A percentile compares a stretch with the other conserved stretches of the same genome.
Evolutionary conservation across 2,113 vertebrate genomes (phyloP).

Genomic region (Cyprinodon tularosa): DNA sequence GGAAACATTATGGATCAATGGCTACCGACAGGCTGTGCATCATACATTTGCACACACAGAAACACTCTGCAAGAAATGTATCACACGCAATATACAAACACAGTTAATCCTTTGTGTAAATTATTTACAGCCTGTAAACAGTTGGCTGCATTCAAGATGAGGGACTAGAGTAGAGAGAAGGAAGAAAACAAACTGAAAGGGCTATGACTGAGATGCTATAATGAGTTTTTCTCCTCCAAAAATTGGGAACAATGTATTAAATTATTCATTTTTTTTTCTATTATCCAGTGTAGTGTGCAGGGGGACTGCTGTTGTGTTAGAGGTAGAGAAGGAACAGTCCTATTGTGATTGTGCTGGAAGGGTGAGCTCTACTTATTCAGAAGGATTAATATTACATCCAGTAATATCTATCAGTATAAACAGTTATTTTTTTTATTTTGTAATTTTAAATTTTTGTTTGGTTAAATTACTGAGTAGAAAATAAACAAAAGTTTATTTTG

Average conservation of each 20-base stretch:
- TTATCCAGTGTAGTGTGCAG: not conserved
- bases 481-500: not conserved
- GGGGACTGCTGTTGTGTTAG: not conserved
- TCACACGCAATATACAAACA: slow-evolving; percentile 20
- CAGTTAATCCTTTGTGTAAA: slow-evolving; percentile 32
- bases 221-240: not conserved
- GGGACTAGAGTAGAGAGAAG: not conserved
- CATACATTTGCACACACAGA: slow-evolving; percentile 21
- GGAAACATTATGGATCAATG: slow-evolving; percentile 40
- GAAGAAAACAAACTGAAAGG: not conserved
- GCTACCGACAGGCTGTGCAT: slow-evolving; percentile 40
- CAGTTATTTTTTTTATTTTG: not conserved
- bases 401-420: too few relatives aligned
- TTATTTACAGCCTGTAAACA: slow-evolving; percentile 51
- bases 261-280: not conserved
- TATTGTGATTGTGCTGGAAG: too few relatives aligned
- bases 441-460: not conserved
- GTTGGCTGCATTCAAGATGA: not conserved
- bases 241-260: not conserved
- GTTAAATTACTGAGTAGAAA: not conserved
- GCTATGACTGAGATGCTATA: not conserved
- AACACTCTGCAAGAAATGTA: slow-evolving; percentile 15
- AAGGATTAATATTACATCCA: too few relatives aligned
- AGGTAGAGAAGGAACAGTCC: too few relatives aligned
- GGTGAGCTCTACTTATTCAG: too few relatives aligned